These are phyloP conservation scores for Dendroctonus ponderosae DNA, from an alignment of 1,140 invertebrate genomes.

Conservation along the genomic window DNA sequence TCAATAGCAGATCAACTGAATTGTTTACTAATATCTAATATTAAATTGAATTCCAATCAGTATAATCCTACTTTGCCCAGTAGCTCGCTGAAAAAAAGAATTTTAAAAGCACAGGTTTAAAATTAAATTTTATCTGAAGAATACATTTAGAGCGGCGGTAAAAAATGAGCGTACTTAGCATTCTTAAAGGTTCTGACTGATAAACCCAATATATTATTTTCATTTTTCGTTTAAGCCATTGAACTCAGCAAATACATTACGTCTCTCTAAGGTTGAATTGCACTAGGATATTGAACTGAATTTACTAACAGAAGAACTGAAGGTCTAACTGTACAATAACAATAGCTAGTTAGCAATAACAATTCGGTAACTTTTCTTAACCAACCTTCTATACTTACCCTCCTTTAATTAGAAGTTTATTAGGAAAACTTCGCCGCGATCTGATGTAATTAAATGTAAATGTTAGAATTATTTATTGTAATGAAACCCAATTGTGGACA, in stretches of 20 bases:
- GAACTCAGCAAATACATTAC: constrained; percentile 14
- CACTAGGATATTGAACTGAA: background rate
- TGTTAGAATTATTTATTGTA: constrained; percentile 20
- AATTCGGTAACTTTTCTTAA: no score
- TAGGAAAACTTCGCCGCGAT: background rate
- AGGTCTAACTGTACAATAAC: no score
- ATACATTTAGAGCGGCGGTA: constrained; percentile 22
- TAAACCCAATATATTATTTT: constrained; percentile 31
- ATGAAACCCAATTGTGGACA: constrained; percentile 11
- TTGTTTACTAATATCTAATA: background rate
- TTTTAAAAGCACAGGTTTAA: constrained; percentile 11
- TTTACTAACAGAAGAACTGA: no score
- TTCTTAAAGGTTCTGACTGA: constrained; percentile 28
- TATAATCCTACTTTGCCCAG: background rate
- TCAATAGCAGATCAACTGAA: background rate
- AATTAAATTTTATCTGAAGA: constrained; percentile 15
- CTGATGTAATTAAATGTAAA: constrained; percentile 11
- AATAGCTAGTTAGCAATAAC: no score
- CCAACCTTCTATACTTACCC: no score
- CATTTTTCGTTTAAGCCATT: constrained; percentile 13
- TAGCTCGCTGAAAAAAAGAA: constrained; percentile 12
- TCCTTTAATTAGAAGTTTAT: background rate
- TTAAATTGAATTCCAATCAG: constrained; percentile 9
- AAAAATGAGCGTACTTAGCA: constrained; percentile 29
- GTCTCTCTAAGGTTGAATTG: background rate